Conservation (phyloP, 2,888 invertebrate genomes). For the Coelinius sp. region DNA sequence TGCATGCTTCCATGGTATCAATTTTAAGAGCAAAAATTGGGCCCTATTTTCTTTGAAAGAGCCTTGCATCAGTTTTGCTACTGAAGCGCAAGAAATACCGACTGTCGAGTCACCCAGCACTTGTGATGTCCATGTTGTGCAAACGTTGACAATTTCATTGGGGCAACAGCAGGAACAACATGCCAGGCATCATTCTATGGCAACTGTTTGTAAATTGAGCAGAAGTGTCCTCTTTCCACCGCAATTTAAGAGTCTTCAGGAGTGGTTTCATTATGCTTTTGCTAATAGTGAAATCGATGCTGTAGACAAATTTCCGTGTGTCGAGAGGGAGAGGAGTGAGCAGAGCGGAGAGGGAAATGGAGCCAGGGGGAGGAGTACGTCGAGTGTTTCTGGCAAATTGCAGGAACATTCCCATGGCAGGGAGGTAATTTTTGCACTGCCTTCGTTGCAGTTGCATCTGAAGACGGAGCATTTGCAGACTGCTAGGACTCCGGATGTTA, state of each 20-base stretch:
- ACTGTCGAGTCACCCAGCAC: conserved; percentile 76
- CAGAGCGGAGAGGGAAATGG: conserved; percentile 68
- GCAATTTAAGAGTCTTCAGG: conserved; percentile 92
- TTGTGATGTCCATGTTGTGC: conserved; percentile 85
- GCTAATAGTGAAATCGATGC: conserved; percentile 95
- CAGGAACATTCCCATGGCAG: conserved; percentile 87
- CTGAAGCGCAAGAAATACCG: conserved; percentile 91
- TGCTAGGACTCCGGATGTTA: conserved; percentile 78
- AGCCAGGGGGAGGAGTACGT: conserved; percentile 71
- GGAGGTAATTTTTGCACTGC: conserved; percentile 97
- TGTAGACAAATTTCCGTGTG: conserved; percentile 90
- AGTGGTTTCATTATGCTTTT: conserved; percentile 98
- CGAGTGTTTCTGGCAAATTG: conserved; percentile 74
- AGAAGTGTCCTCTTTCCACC: conserved; percentile 94
- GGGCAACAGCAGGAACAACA: conserved; percentile 79
- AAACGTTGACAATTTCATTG: conserved; percentile 90
- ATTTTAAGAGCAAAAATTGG: conserved; percentile 96
- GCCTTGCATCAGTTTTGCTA: conserved; percentile 92
- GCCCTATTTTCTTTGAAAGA: conserved; percentile 94
- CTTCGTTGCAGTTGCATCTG: conserved; percentile 91
- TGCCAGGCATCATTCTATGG: conserved; percentile 89
- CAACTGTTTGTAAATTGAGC: conserved; percentile 93
- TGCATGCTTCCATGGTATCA: conserved; percentile 97
- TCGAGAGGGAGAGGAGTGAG: conserved; percentile 82
- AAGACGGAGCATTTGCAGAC: conserved; percentile 93